Percentiles rank a stretch among this genome's conserved stretches.
These are phyloP conservation scores for Porites lutea DNA, from an alignment of 64 coral and sea anemone species.

Conservation along the genomic window DNA sequence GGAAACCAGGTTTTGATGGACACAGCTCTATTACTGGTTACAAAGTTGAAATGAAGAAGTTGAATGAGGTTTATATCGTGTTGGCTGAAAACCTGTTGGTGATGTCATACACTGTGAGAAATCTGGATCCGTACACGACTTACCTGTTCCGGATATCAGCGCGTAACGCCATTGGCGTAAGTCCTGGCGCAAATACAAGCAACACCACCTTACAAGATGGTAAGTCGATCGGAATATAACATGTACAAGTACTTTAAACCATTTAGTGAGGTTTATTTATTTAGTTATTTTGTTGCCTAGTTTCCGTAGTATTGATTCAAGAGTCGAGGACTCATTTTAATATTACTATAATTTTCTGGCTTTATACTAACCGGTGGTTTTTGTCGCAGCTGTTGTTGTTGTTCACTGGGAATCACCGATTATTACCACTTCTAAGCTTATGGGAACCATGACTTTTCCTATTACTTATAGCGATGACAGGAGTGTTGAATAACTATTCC, in stretches of 20 bases:
- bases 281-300: too few species aligned
- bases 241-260: too few species aligned
- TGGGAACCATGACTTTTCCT: too few species aligned
- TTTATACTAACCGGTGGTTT: too few species aligned
- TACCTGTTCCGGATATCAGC: constrained; percentile 75
- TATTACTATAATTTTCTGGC: too few species aligned
- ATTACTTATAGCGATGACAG: too few species aligned
- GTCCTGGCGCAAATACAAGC: constrained; percentile 21
- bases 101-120: constrained; percentile 31
- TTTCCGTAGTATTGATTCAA: too few species aligned
- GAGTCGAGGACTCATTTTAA: too few species aligned
- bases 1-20: constrained; percentile 90
- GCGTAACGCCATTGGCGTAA: constrained; percentile 73
- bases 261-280: too few species aligned
- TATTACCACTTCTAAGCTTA: too few species aligned
- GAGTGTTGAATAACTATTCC: not conserved
- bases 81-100: constrained; percentile 25
- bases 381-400: too few species aligned
- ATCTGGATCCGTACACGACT: constrained; percentile 62
- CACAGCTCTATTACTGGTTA: constrained; percentile 78
- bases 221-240: constrained; percentile 24
- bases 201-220: constrained; percentile 81
- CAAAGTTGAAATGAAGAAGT: constrained; percentile 43
- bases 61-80: not conserved
- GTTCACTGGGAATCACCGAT: too few species aligned